Base-by-base conservation (phyloP, 1,140 invertebrate genomes). In the Brachionus paranguensis region DNA sequence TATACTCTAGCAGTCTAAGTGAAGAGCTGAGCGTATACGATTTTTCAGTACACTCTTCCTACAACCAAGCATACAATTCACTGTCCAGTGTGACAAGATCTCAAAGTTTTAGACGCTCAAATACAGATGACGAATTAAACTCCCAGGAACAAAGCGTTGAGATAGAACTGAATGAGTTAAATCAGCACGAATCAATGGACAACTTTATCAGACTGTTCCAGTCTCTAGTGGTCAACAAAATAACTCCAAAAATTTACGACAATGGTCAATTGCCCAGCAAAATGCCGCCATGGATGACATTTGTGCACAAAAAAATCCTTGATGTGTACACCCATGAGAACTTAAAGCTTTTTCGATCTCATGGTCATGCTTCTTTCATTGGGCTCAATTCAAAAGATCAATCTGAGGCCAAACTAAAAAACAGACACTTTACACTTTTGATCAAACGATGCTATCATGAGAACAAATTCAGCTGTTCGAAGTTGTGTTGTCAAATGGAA, bases 171-270 rank as follows among this genome's bases (percentile, higher is more conserved):
- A 91, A 92, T 85, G 90, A 91, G 84, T 86, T 93, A 0, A 93
- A 93, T 85, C 86, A 91, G 81, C 93, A 93, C 86, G 92, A 93
- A 86, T 93, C 92, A 84, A 93, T 94, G 93, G 88, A 90, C 64
- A 88, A 90, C 47, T 68, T 89, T 65, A 86, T 88, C 14, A 87
- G 86, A 11, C 81, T 90, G 0, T 68, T 90, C 0, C 86, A 88
- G 83, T 88, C 89, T 84, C 88, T 90, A 87, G 84, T 87, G 10
- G 60, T 79, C 8, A 85, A 85, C 20, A 86, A 85, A n/a, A 87
- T 90, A 11, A 87, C 87, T 29, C 87, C 88, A 27, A n/a, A n/a
- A n/a, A 68, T 85, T 78, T 85, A 87, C n/a, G 83, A 85, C 41
- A 50, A 86, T 41, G 87, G 29, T 27, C 50, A 83, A 70, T 27